Evolutionary conservation across 1,140 invertebrate genomes (phyloP), one percentile per base, ranked within the genome.

Genomic region (Sycophila sp.): DNA sequence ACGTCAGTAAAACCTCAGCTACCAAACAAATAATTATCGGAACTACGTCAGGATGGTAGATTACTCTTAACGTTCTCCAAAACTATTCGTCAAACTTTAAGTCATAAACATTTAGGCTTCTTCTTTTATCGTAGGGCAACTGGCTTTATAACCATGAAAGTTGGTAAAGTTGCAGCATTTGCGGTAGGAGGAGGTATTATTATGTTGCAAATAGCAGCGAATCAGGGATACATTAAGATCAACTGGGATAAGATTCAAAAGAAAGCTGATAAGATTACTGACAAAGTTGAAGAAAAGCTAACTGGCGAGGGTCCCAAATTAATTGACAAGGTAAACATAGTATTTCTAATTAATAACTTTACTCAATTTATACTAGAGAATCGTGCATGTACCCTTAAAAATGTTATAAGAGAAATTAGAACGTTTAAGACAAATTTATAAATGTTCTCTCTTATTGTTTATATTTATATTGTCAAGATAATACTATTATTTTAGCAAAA

Each of bases 221-320:
- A 97, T 79, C 92, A 96, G 80, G 96, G 95, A n/a, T 96, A 96
- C 75, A 92, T 98, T 51, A 94, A 94, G 77, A 90, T 95, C 62
- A 94, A 98, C 84, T 97, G 96, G 96, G 92, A 92, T 67, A 92
- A 94, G 86, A 87, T 98, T 19, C 91, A 93, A 69, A 92, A 89
- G 73, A 92, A 93, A 78, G 89, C 94, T 4, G 94, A 96, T 73
- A 94, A 93, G 81, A 89, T 94, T 11, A 88, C 90, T 32, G 92
- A 95, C 74, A 94, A 93, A 86, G 90, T 96, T 49, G 92, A 94
- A 80, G 91, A 93, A 76, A 89, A 91, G 80, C 87, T 93, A n/a
- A 90, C 89, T 42, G 90, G 91, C 28, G 89, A 92, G 82, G 90
- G 89, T 72, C 88, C 90, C 45, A 91, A 89, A 77, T 91, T 90